Evolutionary conservation across 2,113 vertebrate genomes (phyloP), one percentile per base, ranked within the genome.

Genomic region (Hippocampus barbouri): DNA sequence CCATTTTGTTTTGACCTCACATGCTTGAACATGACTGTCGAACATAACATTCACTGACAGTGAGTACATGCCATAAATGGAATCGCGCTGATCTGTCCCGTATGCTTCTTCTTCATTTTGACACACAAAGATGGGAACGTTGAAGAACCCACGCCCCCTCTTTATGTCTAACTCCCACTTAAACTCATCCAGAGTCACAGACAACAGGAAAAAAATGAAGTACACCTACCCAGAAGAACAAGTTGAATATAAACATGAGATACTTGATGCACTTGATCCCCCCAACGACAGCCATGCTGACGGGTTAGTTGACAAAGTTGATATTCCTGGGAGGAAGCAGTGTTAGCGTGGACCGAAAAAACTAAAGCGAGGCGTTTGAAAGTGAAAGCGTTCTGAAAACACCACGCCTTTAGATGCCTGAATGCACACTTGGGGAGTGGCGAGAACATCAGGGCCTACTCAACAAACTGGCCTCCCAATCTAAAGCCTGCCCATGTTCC

Each of bases 201-300:
- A 57, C 30, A 70, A 9, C 43, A 20, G 23, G 30, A 69, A 67
- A 38, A 38, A 38, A 38, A 38, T 6, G 34, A 78, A 70, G 30
- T 10, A 30, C 57, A 90, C 92, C 67, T 90, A 94, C 93, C 91
- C 90, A 90, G 78, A 92, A 91, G 9, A 91, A 4, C 23, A 76
- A 25, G 81, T 90, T 92, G 79, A 92, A 89, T 70, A 84, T n/a
- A 76, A 92, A 89, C 73, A 93, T 85, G 12, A 90, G 34, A 73
- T 90, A 92, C 82, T 93, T 94, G 4, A 93, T 41, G 84, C 87
- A 91, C 69, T 86, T 83, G 66, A 89, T 77, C 64, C 91, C 89
- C n/a, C 90, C 88, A 41, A 2, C 7, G 11, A 87, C 23, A 67
- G 78, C 78, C 89, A 90, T 90, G 49, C 7, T 86, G 80, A 72